Percentiles rank a stretch among this genome's conserved stretches.
Evolutionary conservation across 2,888 invertebrate genomes (phyloP).

Genomic region (Eupelmus urozonus): DNA sequence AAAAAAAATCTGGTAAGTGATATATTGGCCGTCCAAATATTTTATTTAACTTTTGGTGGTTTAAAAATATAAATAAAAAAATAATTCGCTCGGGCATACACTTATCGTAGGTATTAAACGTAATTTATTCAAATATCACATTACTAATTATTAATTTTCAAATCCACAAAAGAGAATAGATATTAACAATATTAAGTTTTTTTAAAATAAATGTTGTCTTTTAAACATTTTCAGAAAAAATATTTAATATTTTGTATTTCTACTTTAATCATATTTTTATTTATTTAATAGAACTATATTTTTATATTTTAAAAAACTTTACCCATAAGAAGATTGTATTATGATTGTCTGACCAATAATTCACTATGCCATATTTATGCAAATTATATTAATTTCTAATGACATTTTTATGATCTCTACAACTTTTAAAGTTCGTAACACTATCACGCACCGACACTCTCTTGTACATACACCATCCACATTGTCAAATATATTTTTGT

Average conservation of each 20-base stretch:
- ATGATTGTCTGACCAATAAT: constrained; percentile 26
- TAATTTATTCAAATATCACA: not conserved
- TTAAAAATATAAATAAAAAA: not conserved
- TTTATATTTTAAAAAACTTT: not conserved
- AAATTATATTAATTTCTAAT: constrained; percentile 2
- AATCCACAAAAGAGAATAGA: no score
- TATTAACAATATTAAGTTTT: no score
- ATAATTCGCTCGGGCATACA: not conserved
- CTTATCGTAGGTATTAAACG: not conserved
- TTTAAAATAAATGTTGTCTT: not conserved
- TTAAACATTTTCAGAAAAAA: not conserved
- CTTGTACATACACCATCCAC: not conserved
- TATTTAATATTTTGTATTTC: not conserved
- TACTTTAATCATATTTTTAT: not conserved
- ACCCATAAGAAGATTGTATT: constrained; percentile 4
- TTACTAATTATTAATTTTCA: no score
- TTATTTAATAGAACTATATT: constrained; percentile 12
- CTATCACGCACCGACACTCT: not conserved
- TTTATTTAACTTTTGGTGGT: not conserved
- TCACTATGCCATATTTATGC: not conserved
- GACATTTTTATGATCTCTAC: not conserved
- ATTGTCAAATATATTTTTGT: constrained; percentile 29
- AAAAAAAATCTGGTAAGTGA: constrained; percentile 9
- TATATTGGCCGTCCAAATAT: not conserved
- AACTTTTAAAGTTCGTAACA: constrained; percentile 12